Percentiles rank a stretch among this genome's conserved stretches.
Conservation (phyloP, 92 coral and sea anemone species). For the Plumapathes pennacea region DNA sequence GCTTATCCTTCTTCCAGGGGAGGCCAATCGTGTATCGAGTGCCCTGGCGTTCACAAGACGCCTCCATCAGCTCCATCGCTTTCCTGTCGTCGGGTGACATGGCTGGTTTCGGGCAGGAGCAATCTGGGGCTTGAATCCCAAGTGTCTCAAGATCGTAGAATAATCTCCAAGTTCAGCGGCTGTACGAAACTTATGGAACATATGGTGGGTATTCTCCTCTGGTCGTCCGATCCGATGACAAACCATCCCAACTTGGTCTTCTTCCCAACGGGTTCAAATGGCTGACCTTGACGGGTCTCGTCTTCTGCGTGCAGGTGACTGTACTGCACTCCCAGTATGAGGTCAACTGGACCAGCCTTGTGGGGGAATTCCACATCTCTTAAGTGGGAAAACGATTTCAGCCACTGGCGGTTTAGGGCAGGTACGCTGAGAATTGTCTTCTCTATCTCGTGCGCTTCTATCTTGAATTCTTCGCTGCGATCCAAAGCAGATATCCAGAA, state of each 20-base stretch:
- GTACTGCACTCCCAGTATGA: constrained; percentile 28
- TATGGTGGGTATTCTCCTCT: background rate
- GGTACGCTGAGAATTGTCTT: constrained; percentile 17
- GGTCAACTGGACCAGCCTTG: constrained; percentile 21
- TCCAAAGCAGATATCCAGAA: constrained; percentile 32
- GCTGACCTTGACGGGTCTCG: constrained; percentile 8
- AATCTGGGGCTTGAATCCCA: constrained; percentile 18
- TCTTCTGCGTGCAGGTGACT: constrained; percentile 39
- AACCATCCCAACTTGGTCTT: constrained; percentile 36
- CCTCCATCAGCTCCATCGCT: constrained; percentile 24
- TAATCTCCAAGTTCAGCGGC: constrained; percentile 4
- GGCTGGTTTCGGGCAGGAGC: constrained; percentile 7
- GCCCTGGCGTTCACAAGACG: constrained; percentile 5
- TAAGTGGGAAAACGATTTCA: constrained; percentile 18
- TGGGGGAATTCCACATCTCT: constrained; percentile 13
- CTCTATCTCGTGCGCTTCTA: constrained; percentile 17
- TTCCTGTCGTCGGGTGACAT: constrained; percentile 16
- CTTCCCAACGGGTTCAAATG: constrained; percentile 21
- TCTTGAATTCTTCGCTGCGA: constrained; percentile 12
- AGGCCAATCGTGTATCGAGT: constrained; percentile 25
- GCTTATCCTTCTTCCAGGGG: constrained; percentile 32
- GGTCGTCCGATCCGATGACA: constrained; percentile 15
- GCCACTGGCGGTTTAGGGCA: constrained; percentile 13
- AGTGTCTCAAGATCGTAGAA: constrained; percentile 19
- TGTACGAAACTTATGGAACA: background rate